Evolutionary conservation across 2,797 vertebrate species (phyloP).

Genomic region (Gymnothorax reevesii): DNA sequence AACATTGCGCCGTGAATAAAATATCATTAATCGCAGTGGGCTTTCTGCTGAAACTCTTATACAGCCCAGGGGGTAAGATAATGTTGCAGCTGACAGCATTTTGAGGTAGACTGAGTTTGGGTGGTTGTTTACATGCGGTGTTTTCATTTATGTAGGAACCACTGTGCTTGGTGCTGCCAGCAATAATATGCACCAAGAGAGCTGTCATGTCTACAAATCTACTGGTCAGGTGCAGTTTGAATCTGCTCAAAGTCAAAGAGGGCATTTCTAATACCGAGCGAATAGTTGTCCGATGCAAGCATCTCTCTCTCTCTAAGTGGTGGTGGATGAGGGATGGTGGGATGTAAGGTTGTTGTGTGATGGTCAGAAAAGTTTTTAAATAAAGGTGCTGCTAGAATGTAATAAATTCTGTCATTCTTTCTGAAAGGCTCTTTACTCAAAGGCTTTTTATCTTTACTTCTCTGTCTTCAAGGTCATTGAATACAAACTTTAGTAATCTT

Average conservation of each 20-base stretch:
- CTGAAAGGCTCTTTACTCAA: background rate
- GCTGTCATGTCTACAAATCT: background rate
- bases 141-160: background rate
- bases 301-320: background rate
- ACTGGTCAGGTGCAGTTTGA: background rate
- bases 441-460: background rate
- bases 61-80: background rate
- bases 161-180: background rate
- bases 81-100: background rate
- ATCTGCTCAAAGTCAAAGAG: background rate
- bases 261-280: background rate
- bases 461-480: background rate
- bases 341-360: too few species aligned
- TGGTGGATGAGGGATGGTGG: too few species aligned
- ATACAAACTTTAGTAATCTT: background rate
- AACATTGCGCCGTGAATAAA: background rate
- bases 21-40: background rate
- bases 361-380: too few species aligned
- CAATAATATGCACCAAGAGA: background rate
- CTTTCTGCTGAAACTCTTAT: background rate
- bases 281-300: conserved; percentile 12
- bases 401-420: too few species aligned
- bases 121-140: background rate
- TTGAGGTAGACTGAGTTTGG: background rate
- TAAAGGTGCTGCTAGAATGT: too few species aligned